Evolutionary conservation across 2,113 vertebrate species (phyloP), one percentile per base, ranked within the genome.

Genomic region (Bubo blakistoni): DNA sequence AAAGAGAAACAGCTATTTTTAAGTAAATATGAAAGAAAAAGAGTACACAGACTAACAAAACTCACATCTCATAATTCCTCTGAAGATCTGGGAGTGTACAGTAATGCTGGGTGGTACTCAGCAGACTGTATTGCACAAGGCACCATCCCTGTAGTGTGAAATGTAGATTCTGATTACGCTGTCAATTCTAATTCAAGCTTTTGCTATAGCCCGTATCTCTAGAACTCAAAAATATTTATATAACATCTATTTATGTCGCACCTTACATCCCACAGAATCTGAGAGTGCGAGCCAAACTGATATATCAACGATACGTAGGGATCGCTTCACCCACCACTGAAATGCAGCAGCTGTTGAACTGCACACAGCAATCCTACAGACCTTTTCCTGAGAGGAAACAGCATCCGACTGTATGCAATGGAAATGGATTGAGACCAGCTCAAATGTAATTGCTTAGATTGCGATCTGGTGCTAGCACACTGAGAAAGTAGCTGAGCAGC

Each of bases 221-320:
- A 87, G 80, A 81, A 59, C 49, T 81, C 47, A 79, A 86, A 81
- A 94, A 92, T 94, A 95, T 95, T 88, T 94, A 86, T 66, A 78
- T 2, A 78, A 65, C 81, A 83, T 82, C 54, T 51, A 27, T 85
- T 92, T 81, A 44, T 72, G 77, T 94, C 2, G 0, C 86, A 92
- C 91, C 91, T 95, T 91, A 14, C 86, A 38, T 87, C 86, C 88
- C 89, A 51, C 86, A 74, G 87, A 57, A 84, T 36, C 61, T 3
- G 0, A 9, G 79, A 27, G 72, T 2, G 22, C 0, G 1, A 96
- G 88, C 54, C 88, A 79, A 90, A 40, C 88, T 51, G 46, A 85
- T 65, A 40, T 2, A 83, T 66, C 66, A 58, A 1, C 82, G 44
- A 12, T 12, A 1, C 0, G 16, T 1, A 10, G 66, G 38, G 82